Evolutionary conservation across 2,113 vertebrate species (phyloP), one percentile per base, ranked within the genome.

Genomic region (Ochotona princeps): DNA sequence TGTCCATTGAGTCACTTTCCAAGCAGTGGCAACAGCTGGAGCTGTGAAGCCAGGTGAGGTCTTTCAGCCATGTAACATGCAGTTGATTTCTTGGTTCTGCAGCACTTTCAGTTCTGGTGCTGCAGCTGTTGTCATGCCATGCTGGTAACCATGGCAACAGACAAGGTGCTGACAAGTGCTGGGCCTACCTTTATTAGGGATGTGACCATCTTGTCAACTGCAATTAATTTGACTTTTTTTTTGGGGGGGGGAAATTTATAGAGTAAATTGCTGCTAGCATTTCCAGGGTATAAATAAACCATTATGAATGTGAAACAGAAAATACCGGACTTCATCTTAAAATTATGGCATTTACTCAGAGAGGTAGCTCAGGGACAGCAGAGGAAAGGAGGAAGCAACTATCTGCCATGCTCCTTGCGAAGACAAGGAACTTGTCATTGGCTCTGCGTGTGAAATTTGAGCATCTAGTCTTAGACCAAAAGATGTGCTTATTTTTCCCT

Each of bases 61-160:
- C 23, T 67, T 75, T 92, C 93, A 88, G 89, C 63, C 32, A 8
- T 7, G 0, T 25, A 57, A 88, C 89, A 90, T 54, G 85, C 95
- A 7, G 23, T 80, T 80, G 47, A 23, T 49, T 57, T 65, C 78
- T 93, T 0, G 1, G 38, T 95, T 90, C 83, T n/a, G 12, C 65
- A 93, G 83, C 89, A 96, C 95, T 97, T 91, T 88, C 83, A 66
- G 94, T 83, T 97, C 54, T 0, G 3, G n/a, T 80, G 89, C 73
- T 86, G 79, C 0, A 0, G 4, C 61, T 94, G 65, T 91, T 92
- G 83, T 92, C 32, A 57, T 91, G 79, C 78, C 93, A 97, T 57
- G 0, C 63, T n/a, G 0, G 95, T 97, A 88, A 95, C 97, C 93
- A 96, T 95, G 95, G 97, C 93, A 97, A 97, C 84, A 0, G 2